Conservation (phyloP, 2,113 vertebrate species). For the Epinephelus lanceolatus region DNA sequence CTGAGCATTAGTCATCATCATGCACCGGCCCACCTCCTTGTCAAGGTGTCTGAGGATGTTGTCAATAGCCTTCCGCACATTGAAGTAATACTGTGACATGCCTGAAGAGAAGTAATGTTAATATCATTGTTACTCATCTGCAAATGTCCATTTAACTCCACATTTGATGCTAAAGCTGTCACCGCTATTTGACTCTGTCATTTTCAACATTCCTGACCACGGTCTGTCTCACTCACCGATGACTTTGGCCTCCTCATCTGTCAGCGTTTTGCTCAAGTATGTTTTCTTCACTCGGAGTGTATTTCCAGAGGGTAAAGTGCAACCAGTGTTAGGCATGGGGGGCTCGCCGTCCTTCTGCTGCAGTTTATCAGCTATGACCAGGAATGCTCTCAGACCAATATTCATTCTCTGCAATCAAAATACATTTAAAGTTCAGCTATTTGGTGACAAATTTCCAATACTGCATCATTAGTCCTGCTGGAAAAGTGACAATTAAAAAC, state of each 20-base stretch:
- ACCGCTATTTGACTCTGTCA: not conserved
- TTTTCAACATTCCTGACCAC: not conserved
- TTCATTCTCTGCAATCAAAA: conserved; percentile 93
- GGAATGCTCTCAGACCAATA: conserved; percentile 96
- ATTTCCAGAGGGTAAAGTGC: conserved; percentile 95
- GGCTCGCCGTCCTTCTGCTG: conserved; percentile 98
- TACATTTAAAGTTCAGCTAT: not conserved
- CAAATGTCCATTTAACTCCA: not conserved
- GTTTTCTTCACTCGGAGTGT: conserved; percentile 98
- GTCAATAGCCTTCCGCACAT: conserved; percentile 95
- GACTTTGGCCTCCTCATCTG: conserved; percentile 97
- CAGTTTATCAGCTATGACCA: conserved; percentile 96
- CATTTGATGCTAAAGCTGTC: not conserved
- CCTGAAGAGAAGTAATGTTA: conserved; percentile 79
- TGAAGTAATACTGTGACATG: conserved; percentile 96
- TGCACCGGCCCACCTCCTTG: conserved; percentile 97
- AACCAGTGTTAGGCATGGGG: conserved; percentile 97
- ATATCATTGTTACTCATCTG: not conserved
- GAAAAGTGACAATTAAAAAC: not conserved
- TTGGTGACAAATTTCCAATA: not conserved
- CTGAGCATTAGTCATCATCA: conserved; percentile 98
- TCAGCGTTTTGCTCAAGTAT: conserved; percentile 96
- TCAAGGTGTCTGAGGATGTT: conserved; percentile 96
- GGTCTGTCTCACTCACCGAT: conserved; percentile 88
- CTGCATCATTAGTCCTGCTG: not conserved